Conservation (phyloP, 2,113 vertebrate genomes). For the Corythoichthys haematopterus region DNA sequence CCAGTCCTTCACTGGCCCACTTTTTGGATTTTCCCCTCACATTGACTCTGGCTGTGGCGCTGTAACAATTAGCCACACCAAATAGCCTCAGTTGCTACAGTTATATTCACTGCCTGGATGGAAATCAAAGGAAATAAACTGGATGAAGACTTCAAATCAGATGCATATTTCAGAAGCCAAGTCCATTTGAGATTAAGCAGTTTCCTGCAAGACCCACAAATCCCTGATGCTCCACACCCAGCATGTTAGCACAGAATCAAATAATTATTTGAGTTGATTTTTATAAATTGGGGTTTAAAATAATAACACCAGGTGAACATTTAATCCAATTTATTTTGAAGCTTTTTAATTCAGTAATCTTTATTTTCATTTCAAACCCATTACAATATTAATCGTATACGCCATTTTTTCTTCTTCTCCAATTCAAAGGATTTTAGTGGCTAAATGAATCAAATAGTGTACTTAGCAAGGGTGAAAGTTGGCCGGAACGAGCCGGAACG, state of each 20-base stretch:
- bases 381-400: too few relatives aligned
- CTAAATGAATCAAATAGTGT: too few relatives aligned
- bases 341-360: too few relatives aligned
- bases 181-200: constrained; percentile 1
- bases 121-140: constrained; percentile 10
- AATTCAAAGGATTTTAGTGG: too few relatives aligned
- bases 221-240: not conserved
- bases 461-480: too few relatives aligned
- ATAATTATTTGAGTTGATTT: not conserved
- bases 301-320: not conserved
- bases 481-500: too few relatives aligned
- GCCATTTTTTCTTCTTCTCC: too few relatives aligned
- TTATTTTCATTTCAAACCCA: too few relatives aligned
- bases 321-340: too few relatives aligned
- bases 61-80: constrained; percentile 40
- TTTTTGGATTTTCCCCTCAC: constrained; percentile 28
- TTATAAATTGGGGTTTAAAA: not conserved
- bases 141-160: constrained; percentile 14
- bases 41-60: constrained; percentile 24
- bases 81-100: constrained; percentile 33
- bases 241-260: not conserved
- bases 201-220: not conserved
- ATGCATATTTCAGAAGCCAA: constrained; percentile 7
- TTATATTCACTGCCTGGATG: constrained; percentile 16
- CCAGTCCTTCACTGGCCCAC: constrained; percentile 18